Conservation (phyloP, 2,888 invertebrate species). For the Spilarctia lutea region DNA sequence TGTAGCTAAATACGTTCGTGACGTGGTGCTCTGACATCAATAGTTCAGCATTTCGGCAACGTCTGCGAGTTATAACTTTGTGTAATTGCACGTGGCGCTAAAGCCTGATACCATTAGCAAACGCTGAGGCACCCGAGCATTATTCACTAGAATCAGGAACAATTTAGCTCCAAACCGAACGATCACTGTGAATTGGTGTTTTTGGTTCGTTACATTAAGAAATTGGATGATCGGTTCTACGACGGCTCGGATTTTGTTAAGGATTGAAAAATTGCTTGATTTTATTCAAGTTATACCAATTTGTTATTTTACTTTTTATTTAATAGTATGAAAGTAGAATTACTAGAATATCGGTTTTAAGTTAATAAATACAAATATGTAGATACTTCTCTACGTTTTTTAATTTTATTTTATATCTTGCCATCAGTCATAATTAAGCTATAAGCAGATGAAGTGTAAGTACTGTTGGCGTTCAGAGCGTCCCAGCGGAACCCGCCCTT, state of each 20-base stretch:
- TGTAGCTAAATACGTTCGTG: slow-evolving; percentile 45
- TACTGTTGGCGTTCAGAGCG: no score
- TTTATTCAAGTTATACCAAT: background rate
- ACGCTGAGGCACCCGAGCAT: slow-evolving; percentile 37
- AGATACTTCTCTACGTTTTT: no score
- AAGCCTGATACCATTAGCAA: slow-evolving; percentile 40
- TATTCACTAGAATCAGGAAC: slow-evolving; percentile 47
- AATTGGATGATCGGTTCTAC: slow-evolving; percentile 35
- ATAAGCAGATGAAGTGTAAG: no score
- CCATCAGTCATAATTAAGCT: no score
- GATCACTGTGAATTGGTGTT: slow-evolving; percentile 46
- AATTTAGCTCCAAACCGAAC: slow-evolving; percentile 44
- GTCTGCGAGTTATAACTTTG: slow-evolving; percentile 50
- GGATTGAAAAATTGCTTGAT: background rate
- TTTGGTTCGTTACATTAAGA: slow-evolving; percentile 30
- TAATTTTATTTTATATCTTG: no score
- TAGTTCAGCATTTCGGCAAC: slow-evolving; percentile 40
- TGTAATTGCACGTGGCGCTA: slow-evolving; percentile 50
- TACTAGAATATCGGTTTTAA: background rate
- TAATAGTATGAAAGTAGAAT: background rate
- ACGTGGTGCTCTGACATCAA: slow-evolving; percentile 35
- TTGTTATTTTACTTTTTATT: background rate
- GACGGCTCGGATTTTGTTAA: slow-evolving; percentile 26
- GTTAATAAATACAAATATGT: background rate
- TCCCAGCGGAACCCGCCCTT: no score